phyloP scores from a whole-genome alignment of 2,888 invertebrate genomes.

The Andrena minutula region DNA sequence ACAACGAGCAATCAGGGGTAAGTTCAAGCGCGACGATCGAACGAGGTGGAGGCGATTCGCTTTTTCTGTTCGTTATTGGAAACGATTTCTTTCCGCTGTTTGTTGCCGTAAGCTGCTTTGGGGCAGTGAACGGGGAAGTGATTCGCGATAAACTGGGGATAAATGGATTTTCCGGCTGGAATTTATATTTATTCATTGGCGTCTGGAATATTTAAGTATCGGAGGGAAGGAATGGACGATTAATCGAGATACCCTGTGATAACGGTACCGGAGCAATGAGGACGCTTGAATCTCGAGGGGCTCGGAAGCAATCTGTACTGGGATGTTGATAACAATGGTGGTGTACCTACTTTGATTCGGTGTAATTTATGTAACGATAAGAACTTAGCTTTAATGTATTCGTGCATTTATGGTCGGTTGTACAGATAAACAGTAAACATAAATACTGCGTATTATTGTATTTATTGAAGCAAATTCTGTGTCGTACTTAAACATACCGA shows the following conservation, averaged over 20 bases:
- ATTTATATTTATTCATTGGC: too few species aligned
- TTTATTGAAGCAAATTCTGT: neutral
- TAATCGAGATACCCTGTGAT: too few species aligned
- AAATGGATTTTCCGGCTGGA: too few species aligned
- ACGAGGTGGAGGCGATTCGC: neutral
- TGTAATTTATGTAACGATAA: neutral
- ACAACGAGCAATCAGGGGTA: neutral
- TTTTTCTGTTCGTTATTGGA: neutral
- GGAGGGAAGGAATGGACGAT: too few species aligned
- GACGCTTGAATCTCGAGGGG: neutral
- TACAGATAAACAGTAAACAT: neutral
- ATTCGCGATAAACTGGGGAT: too few species aligned
- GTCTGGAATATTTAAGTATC: too few species aligned
- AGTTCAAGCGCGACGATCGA: neutral
- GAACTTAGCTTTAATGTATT: neutral
- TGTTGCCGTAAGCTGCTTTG: neutral
- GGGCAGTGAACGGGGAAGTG: neutral
- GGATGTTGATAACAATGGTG: neutral
- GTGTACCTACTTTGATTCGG: neutral
- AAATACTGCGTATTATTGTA: neutral
- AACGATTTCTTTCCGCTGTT: neutral
- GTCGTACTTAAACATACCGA: neutral
- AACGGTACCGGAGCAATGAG: neutral
- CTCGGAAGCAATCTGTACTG: neutral
- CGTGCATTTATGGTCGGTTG: neutral